Percentiles rank a stretch among this genome's conserved stretches.
These are phyloP conservation scores for Glyphotaelius pellucidus DNA, from an alignment of 2,888 invertebrate species.

Conservation along the genomic window DNA sequence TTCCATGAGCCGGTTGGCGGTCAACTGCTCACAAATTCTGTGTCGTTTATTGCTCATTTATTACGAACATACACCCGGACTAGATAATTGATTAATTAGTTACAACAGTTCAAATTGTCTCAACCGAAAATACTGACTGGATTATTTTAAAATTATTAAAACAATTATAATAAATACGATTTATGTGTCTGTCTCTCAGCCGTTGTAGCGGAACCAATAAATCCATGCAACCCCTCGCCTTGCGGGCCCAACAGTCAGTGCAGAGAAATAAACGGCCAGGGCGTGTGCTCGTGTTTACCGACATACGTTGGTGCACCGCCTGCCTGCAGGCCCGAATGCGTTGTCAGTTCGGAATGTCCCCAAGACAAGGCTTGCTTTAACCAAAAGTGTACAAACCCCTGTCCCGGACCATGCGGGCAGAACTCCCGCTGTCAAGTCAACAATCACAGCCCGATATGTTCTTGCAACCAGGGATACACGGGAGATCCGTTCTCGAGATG, in stretches of 20 bases:
- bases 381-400: slow-evolving; percentile 88
- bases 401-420: slow-evolving; percentile 87
- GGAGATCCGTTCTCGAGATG: slow-evolving; percentile 89
- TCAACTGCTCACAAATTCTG: too few species aligned
- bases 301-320: slow-evolving; percentile 87
- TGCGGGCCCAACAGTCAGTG: slow-evolving; percentile 91
- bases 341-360: slow-evolving; percentile 87
- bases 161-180: too few species aligned
- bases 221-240: slow-evolving; percentile 87
- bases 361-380: slow-evolving; percentile 86
- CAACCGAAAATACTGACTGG: slow-evolving; percentile 70
- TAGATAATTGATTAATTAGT: too few species aligned
- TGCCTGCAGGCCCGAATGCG: slow-evolving; percentile 89
- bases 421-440: slow-evolving; percentile 88
- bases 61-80: too few species aligned
- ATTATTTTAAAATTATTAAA: too few species aligned
- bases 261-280: slow-evolving; percentile 82
- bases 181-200: slow-evolving; percentile 66
- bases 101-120: too few species aligned
- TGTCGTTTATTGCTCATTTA: too few species aligned
- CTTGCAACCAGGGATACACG: slow-evolving; percentile 82
- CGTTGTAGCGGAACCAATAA: slow-evolving; percentile 68
- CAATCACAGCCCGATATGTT: slow-evolving; percentile 90
- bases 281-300: slow-evolving; percentile 84
- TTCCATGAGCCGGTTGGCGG: too few species aligned